Evolutionary conservation across 2,888 invertebrate genomes (phyloP).

Genomic region (Melolontha melolontha): DNA sequence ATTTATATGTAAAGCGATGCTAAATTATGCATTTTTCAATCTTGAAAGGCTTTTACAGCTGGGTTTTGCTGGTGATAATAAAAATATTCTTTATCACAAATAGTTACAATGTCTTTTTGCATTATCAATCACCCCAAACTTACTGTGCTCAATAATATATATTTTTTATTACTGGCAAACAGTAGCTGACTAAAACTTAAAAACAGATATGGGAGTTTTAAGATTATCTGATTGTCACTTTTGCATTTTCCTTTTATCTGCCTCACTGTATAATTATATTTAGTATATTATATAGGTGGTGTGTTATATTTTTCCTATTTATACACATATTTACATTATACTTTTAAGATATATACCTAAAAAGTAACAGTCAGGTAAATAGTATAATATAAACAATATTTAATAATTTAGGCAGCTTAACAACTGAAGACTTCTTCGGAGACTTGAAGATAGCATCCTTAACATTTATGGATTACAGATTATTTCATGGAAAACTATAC

Average conservation of each 20-base stretch:
- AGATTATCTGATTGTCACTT: constrained; percentile 11
- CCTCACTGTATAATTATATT: constrained; percentile 16
- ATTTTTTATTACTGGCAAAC: constrained; percentile 45
- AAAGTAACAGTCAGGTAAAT: too few relatives aligned
- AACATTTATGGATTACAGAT: too few relatives aligned
- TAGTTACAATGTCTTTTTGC: constrained; percentile 3
- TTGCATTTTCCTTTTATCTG: constrained; percentile 7
- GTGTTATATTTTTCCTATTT: constrained; percentile 3
- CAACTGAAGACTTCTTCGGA: too few relatives aligned
- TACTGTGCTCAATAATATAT: constrained; percentile 2
- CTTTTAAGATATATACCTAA: not conserved
- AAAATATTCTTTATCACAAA: constrained; percentile 20
- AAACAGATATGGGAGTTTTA: constrained; percentile 39
- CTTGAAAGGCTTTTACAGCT: constrained; percentile 41
- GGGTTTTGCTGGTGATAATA: constrained; percentile 45
- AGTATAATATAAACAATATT: too few relatives aligned
- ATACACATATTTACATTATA: not conserved
- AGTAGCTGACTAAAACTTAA: constrained; percentile 40
- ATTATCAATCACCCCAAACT: constrained; percentile 11
- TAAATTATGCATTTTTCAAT: constrained; percentile 14
- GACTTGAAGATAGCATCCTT: too few relatives aligned
- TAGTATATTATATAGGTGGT: constrained; percentile 19
- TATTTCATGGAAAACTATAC: too few relatives aligned
- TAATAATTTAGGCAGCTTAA: too few relatives aligned
- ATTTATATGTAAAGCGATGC: constrained; percentile 9